Evolutionary conservation across 2,797 vertebrate genomes (phyloP).

Genomic region (Falco novaeseelandiae): DNA sequence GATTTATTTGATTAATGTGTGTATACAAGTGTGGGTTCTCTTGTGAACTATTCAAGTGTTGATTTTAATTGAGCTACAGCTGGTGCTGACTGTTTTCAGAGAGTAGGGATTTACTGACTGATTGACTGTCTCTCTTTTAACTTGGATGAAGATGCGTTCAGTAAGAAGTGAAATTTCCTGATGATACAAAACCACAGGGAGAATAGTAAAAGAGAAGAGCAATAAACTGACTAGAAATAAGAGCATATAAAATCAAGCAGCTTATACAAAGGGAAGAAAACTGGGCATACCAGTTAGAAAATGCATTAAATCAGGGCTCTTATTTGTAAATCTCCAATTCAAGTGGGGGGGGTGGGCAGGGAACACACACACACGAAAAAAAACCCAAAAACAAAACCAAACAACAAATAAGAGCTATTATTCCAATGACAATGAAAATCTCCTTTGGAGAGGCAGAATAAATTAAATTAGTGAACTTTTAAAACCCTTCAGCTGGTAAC

Average conservation of each 20-base stretch:
- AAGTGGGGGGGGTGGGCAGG: background rate
- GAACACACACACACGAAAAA: no score
- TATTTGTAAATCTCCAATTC: background rate
- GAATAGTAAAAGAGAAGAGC: background rate
- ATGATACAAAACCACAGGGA: constrained; percentile 12
- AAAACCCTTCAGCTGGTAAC: constrained; percentile 27
- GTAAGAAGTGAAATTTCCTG: constrained; percentile 39
- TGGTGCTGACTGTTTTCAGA: constrained; percentile 54
- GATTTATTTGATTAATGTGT: constrained; percentile 65
- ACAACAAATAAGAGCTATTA: background rate
- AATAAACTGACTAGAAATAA: constrained; percentile 15
- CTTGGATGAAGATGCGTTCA: constrained; percentile 10
- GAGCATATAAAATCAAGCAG: constrained; percentile 6
- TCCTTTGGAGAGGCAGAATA: constrained; percentile 36
- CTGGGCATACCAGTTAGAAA: background rate
- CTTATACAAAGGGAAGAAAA: constrained; percentile 20
- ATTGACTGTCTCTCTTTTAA: constrained; percentile 66
- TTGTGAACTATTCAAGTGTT: constrained; percentile 58
- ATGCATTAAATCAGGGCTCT: background rate
- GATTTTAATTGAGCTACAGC: constrained; percentile 70
- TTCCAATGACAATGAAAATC: background rate
- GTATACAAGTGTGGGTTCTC: constrained; percentile 42
- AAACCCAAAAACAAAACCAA: background rate
- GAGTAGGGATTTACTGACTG: constrained; percentile 67
- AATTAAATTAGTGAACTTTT: constrained; percentile 45